Conservation (phyloP, 1,140 invertebrate species). For the Zeugodacus cucurbitae region DNA sequence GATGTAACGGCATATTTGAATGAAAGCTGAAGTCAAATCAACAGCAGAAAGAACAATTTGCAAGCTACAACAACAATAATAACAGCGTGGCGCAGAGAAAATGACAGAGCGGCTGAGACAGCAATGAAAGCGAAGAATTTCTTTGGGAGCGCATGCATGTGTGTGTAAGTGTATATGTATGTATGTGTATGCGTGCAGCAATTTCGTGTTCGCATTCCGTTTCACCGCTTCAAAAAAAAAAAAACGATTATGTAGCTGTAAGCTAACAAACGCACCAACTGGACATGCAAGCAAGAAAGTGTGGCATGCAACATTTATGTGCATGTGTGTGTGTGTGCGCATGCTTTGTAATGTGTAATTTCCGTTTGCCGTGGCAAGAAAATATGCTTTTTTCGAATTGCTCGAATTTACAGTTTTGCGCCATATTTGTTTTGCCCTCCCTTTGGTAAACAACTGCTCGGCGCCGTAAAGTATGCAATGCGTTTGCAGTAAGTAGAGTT, state of each 20-base stretch:
- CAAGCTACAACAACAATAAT: background rate
- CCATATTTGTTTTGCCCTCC: background rate
- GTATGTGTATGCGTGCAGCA: background rate
- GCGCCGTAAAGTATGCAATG: background rate
- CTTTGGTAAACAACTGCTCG: background rate
- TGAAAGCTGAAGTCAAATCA: background rate
- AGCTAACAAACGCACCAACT: background rate
- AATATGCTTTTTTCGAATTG: background rate
- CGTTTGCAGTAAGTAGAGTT: background rate
- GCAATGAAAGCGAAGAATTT: background rate
- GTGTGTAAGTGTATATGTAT: background rate
- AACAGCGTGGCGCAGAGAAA: background rate
- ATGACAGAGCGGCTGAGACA: background rate
- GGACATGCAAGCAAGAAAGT: background rate
- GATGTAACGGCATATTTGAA: background rate
- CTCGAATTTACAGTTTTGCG: background rate
- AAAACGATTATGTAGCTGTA: background rate
- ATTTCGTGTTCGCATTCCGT: background rate
- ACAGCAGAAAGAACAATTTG: background rate
- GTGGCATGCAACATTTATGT: background rate
- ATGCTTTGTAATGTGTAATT: constrained; percentile 10
- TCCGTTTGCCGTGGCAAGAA: background rate
- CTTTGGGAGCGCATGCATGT: background rate
- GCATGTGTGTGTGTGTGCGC: background rate
- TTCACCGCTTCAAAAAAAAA: background rate